Conservation (phyloP, 1,140 invertebrate genomes). For the Saccostrea cuccullata region DNA sequence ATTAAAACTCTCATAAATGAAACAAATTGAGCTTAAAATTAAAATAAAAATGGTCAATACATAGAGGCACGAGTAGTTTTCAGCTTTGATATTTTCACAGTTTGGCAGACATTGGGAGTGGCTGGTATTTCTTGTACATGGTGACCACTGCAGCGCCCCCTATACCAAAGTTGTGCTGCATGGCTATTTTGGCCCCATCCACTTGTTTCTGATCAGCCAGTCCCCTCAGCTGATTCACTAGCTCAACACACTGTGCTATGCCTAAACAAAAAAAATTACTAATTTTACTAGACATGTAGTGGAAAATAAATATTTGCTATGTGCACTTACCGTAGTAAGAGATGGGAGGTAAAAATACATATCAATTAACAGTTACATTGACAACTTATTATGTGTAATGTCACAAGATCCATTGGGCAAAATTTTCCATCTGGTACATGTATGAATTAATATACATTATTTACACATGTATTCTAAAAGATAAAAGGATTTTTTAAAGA, state of each 20-base stretch:
- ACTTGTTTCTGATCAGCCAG: conserved; percentile 95
- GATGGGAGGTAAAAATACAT: no score
- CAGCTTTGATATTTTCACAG: conserved; percentile 50
- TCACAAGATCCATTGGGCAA: no score
- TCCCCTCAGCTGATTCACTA: conserved; percentile 93
- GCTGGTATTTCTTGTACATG: conserved; percentile 84
- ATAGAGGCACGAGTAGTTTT: background rate
- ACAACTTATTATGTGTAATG: no score
- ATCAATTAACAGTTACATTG: no score
- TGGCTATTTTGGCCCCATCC: conserved; percentile 87
- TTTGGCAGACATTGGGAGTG: conserved; percentile 25
- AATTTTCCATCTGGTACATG: no score
- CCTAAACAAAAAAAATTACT: conserved; percentile 77
- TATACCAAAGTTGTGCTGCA: conserved; percentile 98
- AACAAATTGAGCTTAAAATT: background rate
- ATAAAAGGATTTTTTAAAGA: no score
- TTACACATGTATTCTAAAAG: no score
- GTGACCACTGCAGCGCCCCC: conserved; percentile 96
- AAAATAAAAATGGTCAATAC: no score
- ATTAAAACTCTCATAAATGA: background rate
- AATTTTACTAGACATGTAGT: background rate
- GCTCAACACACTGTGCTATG: conserved; percentile 95
- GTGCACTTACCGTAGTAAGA: no score
- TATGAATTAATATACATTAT: no score
- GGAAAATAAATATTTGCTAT: background rate